Evolutionary conservation across 2,113 vertebrate genomes (phyloP), one percentile per base, ranked within the genome.

Genomic region (Tautogolabrus adspersus): DNA sequence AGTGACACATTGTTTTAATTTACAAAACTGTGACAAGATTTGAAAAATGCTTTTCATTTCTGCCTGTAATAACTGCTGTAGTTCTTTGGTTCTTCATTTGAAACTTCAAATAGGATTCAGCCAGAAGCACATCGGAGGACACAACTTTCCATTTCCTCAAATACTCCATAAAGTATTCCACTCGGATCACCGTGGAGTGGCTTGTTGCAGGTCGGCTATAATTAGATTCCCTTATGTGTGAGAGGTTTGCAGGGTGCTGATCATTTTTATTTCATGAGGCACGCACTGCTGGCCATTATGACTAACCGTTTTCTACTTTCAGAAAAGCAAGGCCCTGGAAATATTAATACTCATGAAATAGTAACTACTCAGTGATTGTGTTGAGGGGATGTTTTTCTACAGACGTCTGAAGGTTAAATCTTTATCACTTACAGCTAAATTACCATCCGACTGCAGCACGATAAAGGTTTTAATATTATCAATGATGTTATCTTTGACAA

Each of bases 181-280:
- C 75, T 55, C 61, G 9, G 49, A 80, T 77, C 82, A 26, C 86
- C 79, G 75, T 78, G n/a, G 66, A 88, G 70, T 64, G 65, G 68
- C 74, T 74, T 58, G 76, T 71, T 84, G 56, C n/a, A n/a, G 44
- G 82, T 75, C 44, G 64, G 69, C 77, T 90, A 82, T 88, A 88
- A 90, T 90, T 89, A 88, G 88, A 90, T 81, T 88, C 55, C 66
- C 30, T 26, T 67, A 5, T 37, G 70, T 76, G 66, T 75, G 78
- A 84, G 80, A 79, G 75, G 82, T 79, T 86, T 56, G 82, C 78
- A 62, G 77, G 81, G 66, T 86, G 76, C 84, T 86, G 81, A 87
- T 90, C 84, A 84, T 87, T 89, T 79, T 86, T 83, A 73, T 89
- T 91, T 90, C 60, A 88, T 90, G 77, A 88, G 67, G 81, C 77